These are phyloP conservation scores for Trinectes maculatus DNA, from an alignment of 2,113 vertebrate species.

Conservation along the genomic window DNA sequence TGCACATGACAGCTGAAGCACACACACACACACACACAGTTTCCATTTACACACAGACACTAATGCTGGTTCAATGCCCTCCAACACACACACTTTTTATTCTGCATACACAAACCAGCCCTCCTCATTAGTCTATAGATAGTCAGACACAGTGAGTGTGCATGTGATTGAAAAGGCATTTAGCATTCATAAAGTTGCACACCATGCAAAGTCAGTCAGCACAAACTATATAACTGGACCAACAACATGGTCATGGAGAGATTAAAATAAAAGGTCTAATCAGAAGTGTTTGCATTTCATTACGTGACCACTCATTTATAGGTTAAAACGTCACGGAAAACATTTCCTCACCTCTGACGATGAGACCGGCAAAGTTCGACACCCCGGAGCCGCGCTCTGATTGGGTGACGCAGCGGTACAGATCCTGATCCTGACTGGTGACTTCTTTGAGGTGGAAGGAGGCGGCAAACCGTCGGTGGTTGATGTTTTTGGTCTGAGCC, in stretches of 20 bases:
- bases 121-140: conserved; percentile 62
- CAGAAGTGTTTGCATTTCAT: not conserved
- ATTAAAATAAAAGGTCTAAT: not conserved
- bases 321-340: not conserved
- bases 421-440: conserved; percentile 93
- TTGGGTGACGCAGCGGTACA: conserved; percentile 97
- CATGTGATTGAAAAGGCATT: conserved; percentile 43
- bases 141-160: conserved; percentile 34
- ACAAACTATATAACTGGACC: conserved; percentile 1
- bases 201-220: conserved; percentile 21
- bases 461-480: conserved; percentile 96
- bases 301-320: not conserved
- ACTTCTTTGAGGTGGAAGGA: conserved; percentile 95
- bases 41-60: conserved; percentile 29
- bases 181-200: conserved; percentile 28
- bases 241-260: not conserved
- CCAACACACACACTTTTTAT: too few species aligned
- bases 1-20: conserved; percentile 72
- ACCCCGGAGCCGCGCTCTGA: conserved; percentile 96
- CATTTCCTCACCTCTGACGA: conserved; percentile 90
- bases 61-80: conserved; percentile 13
- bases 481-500: conserved; percentile 96
- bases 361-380: conserved; percentile 96
- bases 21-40: conserved; percentile 19
- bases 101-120: conserved; percentile 22